Base-by-base conservation (phyloP, 2,888 invertebrate genomes). In the Pterostichus niger region DNA sequence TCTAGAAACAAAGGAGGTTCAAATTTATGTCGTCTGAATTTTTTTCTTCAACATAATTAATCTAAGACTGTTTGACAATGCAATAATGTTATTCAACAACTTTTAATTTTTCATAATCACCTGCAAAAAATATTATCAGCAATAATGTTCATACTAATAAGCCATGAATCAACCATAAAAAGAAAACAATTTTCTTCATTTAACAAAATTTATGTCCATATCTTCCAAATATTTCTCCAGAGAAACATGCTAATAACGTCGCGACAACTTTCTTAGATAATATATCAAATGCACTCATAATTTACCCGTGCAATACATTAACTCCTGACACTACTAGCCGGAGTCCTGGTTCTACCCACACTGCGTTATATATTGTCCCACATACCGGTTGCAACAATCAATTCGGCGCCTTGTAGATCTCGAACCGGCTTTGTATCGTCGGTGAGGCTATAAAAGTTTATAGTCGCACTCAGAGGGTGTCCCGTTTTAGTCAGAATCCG, bases 351-450 rank as follows among this genome's bases (percentile, higher is more conserved):
- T 73, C 49, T 7, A 24, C 49, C 49, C 75, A 75, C 52, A 49
- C 49, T 10, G 52, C 44, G 75, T 75, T 75, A 56, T 76, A 73
- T 82, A 82, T 82, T 46, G 82, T 75, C 44, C 82, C 82, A 82
- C 75, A 81, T 81, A 81, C 79, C 59, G 68, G 68, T 73, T 75
- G 56, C 75, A 59, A 75, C 75, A 82, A 82, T 75, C 82, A 82
- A 82, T 82, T 82, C 82, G 75, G 82, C 82, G 75, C 75, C 82
- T 82, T 82, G 24, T 46, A 75, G n/a, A 56, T 82, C 59, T 80
- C 80, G 68, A 82, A 40, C 61, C 33, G 82, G 75, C 82, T 75
- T 75, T 75, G 75, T 82, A 68, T 33, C 68, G 46, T 68, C 35
- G 46, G 44, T 40, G 75, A 15, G 15, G 61, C 75, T 75, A 33